Evolutionary conservation across 2,113 vertebrate genomes (phyloP), one percentile per base, ranked within the genome.

Genomic region (Nibea coibor): DNA sequence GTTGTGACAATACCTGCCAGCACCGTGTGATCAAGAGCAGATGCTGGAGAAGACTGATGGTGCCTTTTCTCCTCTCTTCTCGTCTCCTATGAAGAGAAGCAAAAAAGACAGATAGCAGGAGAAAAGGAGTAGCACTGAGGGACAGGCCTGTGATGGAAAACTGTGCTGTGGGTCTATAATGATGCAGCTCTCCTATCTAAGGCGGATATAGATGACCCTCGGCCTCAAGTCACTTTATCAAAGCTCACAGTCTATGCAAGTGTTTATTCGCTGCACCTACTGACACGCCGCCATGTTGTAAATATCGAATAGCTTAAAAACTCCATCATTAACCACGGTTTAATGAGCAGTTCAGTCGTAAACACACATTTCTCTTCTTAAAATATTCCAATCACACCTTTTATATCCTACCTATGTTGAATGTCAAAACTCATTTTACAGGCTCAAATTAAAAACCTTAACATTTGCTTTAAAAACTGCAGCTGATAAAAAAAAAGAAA

Each of bases 91-190:
- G 35, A 51, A 50, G 50, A 67, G 19, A 19, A 83, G 42, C 58
- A 75, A 48, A 45, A 45, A 57, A 66, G 77, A 75, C 65, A 74
- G 42, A 78, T 51, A 14, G 77, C 17, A 28, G 39, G 15, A 64
- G 26, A 43, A 59, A 35, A 35, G 28, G 24, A 61, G 66, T 4
- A n/a, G 57, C 26, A 45, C 69, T 64, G 67, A 73, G 56, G 51
- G 65, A 81, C 67, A 22, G 22, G 22, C 10, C 16, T 47, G 50
- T 83, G 74, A 82, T 82, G 47, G 72, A 88, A 73, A 74, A 72
- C 63, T 64, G 61, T 50, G 64, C 81, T 82, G 74, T 72, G 58
- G 63, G 75, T 90, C 63, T 63, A 11, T 85, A 79, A 84, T 82
- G 68, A 85, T 86, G 59, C 63, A 64, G 66, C 47, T 64, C 24